These are phyloP conservation scores for Zhuqinia jingwanae DNA, from an alignment of 2,888 invertebrate species.

Conservation along the genomic window DNA sequence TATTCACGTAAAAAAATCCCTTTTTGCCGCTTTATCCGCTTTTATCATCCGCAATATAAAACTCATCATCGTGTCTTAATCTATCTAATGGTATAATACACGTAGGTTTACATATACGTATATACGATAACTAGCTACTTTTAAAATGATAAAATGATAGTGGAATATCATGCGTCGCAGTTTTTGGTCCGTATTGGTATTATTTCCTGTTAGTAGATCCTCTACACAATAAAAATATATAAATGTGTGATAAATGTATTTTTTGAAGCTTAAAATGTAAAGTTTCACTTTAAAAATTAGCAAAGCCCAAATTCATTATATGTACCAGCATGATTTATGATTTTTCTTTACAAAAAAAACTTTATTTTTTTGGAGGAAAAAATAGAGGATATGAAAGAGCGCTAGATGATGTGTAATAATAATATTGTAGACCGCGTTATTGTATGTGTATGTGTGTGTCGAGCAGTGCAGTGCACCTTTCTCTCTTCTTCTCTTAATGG, in stretches of 20 bases:
- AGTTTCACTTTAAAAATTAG: constrained; percentile 61
- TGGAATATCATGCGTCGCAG: too few relatives aligned
- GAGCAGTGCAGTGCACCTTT: too few relatives aligned
- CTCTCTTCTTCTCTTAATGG: constrained; percentile 55
- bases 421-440: too few relatives aligned
- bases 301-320: constrained; percentile 30
- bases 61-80: constrained; percentile 68
- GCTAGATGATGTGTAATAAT: too few relatives aligned
- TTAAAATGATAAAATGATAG: constrained; percentile 47
- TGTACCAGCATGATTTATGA: constrained; percentile 57
- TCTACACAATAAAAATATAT: too few relatives aligned
- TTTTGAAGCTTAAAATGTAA: constrained; percentile 45
- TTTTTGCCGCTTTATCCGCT: constrained; percentile 53
- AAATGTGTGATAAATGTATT: constrained; percentile 51
- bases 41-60: constrained; percentile 67
- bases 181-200: background rate
- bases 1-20: constrained; percentile 59
- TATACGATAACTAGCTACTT: constrained; percentile 55
- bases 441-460: too few relatives aligned
- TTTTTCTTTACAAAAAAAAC: too few relatives aligned
- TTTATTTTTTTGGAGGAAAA: constrained; percentile 43
- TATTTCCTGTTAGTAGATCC: background rate
- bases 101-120: too few relatives aligned
- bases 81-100: constrained; percentile 58
- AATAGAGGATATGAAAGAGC: background rate